phyloP scores from a whole-genome alignment of 2,888 invertebrate genomes.

The Patella depressa region DNA sequence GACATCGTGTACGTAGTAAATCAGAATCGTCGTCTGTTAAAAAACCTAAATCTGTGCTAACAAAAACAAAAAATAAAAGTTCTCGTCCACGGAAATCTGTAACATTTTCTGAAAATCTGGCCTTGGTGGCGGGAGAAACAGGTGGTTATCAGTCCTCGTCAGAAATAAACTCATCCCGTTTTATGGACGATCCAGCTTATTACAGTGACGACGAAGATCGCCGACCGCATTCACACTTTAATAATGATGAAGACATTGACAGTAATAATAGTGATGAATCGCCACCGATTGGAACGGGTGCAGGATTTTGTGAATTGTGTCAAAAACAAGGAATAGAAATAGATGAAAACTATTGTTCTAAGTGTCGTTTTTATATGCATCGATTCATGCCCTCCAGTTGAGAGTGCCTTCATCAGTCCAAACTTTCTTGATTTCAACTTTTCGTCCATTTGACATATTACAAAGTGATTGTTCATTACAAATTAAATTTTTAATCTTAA shows the following conservation, averaged over 20 bases:
- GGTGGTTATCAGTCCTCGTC: constrained; percentile 65
- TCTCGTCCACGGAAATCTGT: constrained; percentile 80
- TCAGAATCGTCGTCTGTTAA: constrained; percentile 55
- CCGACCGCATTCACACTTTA: constrained; percentile 15
- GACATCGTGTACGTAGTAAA: constrained; percentile 54
- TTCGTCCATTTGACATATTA: not conserved
- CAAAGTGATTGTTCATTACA: too few relatives aligned
- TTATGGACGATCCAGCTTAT: constrained; percentile 31
- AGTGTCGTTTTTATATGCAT: constrained; percentile 91
- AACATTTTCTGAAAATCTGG: constrained; percentile 94
- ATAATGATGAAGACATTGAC: constrained; percentile 51
- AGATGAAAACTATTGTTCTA: constrained; percentile 87
- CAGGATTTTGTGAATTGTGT: constrained; percentile 89
- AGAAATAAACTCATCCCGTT: constrained; percentile 30
- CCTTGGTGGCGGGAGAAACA: constrained; percentile 91
- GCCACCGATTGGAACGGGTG: constrained; percentile 45
- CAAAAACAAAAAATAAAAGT: constrained; percentile 49
- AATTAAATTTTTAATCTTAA: too few relatives aligned
- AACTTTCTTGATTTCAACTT: not conserved
- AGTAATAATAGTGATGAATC: constrained; percentile 53
- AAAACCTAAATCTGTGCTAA: constrained; percentile 62
- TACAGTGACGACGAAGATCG: constrained; percentile 53
- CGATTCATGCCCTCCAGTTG: constrained; percentile 55
- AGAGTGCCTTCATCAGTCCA: not conserved
- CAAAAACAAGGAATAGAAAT: constrained; percentile 85